Conservation (phyloP, 1,140 invertebrate species). For the Saccostrea echinata region DNA sequence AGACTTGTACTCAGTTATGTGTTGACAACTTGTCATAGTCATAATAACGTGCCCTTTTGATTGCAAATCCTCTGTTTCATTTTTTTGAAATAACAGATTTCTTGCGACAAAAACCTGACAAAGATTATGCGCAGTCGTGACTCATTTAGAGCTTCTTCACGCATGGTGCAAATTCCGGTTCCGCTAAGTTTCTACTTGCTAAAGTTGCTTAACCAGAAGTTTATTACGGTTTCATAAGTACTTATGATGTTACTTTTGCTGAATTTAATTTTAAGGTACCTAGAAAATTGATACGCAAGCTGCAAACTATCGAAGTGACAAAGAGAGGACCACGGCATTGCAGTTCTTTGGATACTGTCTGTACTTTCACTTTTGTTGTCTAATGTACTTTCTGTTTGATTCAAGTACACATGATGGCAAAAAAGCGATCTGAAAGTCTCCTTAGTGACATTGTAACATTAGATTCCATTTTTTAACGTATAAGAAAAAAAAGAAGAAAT, state of each 20-base stretch:
- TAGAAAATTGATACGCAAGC: background rate
- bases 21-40: slow-evolving; percentile 84
- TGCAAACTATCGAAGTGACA: no score
- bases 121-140: slow-evolving; percentile 66
- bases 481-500: no score
- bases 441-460: no score
- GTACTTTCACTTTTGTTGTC: no score
- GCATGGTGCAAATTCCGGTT: slow-evolving; percentile 46
- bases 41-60: slow-evolving; percentile 30
- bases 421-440: no score
- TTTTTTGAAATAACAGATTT: slow-evolving; percentile 43
- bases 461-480: no score
- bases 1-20: slow-evolving; percentile 89
- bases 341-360: no score
- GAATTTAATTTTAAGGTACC: background rate
- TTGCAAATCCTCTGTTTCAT: slow-evolving; percentile 21
- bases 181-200: background rate
- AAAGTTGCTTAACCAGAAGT: no score
- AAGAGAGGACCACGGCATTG: no score
- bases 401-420: no score
- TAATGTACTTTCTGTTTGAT: no score
- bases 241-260: background rate
- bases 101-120: slow-evolving; percentile 54
- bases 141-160: slow-evolving; percentile 29
- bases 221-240: background rate